phyloP scores from a whole-genome alignment of 2,113 vertebrate genomes.

The Microcebus murinus region DNA sequence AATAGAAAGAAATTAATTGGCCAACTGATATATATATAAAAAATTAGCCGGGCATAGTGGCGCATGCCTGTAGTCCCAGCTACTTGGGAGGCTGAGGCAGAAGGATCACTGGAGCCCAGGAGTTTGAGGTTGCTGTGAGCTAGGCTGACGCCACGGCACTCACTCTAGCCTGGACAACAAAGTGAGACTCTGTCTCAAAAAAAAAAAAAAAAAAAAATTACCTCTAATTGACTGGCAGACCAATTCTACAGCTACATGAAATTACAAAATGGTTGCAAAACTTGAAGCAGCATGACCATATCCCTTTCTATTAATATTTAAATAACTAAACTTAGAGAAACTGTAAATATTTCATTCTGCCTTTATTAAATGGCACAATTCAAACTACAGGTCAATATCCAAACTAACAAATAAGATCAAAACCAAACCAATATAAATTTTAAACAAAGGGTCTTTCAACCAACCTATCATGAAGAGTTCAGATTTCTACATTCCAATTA shows the following conservation, averaged over 20 bases:
- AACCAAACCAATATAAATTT: conserved; percentile 52
- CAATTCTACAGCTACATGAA: conserved; percentile 10
- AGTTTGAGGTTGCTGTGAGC: too few relatives aligned
- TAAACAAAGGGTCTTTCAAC: conserved; percentile 49
- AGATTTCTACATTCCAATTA: conserved; percentile 23
- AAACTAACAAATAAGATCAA: conserved; percentile 47
- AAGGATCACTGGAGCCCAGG: too few relatives aligned
- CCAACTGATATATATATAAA: too few relatives aligned
- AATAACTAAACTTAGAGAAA: conserved; percentile 24
- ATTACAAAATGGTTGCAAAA: conserved; percentile 48
- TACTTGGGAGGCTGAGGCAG: too few relatives aligned
- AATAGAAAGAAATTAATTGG: too few relatives aligned
- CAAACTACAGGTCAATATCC: conserved; percentile 37
- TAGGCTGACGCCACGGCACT: too few relatives aligned
- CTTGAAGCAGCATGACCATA: not conserved
- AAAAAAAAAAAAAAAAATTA: too few relatives aligned
- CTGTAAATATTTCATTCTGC: conserved; percentile 18
- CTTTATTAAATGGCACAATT: conserved; percentile 28
- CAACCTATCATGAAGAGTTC: not conserved
- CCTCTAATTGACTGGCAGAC: not conserved
- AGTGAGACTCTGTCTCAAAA: too few relatives aligned
- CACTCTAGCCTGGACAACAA: too few relatives aligned
- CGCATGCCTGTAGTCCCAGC: too few relatives aligned
- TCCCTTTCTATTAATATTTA: conserved; percentile 47
- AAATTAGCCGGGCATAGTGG: too few relatives aligned